Evolutionary conservation across 2,888 invertebrate species (phyloP), one percentile per base, ranked within the genome.

Genomic region (Sisyra terminalis): DNA sequence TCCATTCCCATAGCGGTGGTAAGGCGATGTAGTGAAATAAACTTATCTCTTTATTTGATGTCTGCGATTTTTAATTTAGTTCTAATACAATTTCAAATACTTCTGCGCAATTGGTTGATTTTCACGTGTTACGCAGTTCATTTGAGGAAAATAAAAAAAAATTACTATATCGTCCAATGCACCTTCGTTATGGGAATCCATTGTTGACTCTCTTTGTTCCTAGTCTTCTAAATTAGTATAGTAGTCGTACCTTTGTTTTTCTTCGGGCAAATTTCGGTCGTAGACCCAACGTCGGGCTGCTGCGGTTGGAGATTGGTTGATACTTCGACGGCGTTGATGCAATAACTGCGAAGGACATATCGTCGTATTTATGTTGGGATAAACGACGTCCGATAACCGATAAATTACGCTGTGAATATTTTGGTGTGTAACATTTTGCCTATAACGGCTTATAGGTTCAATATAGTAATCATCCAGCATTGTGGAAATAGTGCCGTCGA

Each of bases 401-500:
- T 58, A 60, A 44, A 66, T 60, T 18, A 65, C 63, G 51, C 70
- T 64, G 48, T 67, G 64, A 51, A 71, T 66, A 51, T 54, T 66
- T 55, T 58, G 65, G 57, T 54, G 61, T 52, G 46, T 57, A 53
- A 47, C 60, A 55, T 48, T 61, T 53, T 65, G 61, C 46, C 63
- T 49, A 58, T 82, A 84, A 51, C 82, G 71, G 51, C 73, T 72
- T 44, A 81, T 66, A 6, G 85, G 85, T 61, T 92, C 90, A 51
- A 92, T 73, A 62, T 86, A 88, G 64, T 78, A 87, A 54, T 87
- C 83, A 54, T 85, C 85, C 41, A 74, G 67, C 44, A 69, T 66
- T 41, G 86, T 83, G 60, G 75, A 72, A 56, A 93, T 80, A 43
- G 83, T 83, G 42, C 92, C 93, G 58, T 93, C 92, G 62, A 93